Base-by-base conservation (phyloP, 2,797 vertebrate species). In the Lagocephalus sceleratus region DNA sequence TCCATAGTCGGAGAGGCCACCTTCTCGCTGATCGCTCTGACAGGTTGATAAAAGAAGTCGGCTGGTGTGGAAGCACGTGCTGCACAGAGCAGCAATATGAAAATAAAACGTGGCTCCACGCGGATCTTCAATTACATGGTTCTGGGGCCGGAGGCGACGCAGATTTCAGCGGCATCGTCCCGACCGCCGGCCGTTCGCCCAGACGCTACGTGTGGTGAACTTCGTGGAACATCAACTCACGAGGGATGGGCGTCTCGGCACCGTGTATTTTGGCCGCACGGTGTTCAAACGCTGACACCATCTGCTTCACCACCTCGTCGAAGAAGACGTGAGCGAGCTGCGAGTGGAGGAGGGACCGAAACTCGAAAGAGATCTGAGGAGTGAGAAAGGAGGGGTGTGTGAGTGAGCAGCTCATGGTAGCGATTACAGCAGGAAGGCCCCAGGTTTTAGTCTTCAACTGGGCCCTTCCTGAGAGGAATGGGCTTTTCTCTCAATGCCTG, bases 231-330 rank as follows among this genome's bases (percentile, higher is more conserved):
- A 97, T 96, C 48, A 97, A 89, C 77, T 97, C 94, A 0, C 90
- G 94, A 11, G 96, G 96, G 82, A 98, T 95, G 65, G 12, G 80
- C 16, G 95, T 98, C 90, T 97, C 94, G 0, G 92, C 90, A 10
- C 96, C 95, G 0, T 94, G 92, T 0, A 94, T 47, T 47, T 89
- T 91, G 75, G 86, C 71, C 3, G 95, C 94, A 44, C 93, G 92
- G 25, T 91, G 90, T 80, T 98, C 94, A 52, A 98, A 98, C 1
- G 95, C 95, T 0, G 93, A 89, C 1, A 98, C 95, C 93, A 94
- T 98, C 86, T 97, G 94, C 84, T 98, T 98, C 54, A 98, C 94
- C 52, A 98, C 95, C 89, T 98, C 93, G 16, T 98, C 96, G 2
- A 98, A 98, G 88, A 98, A 98, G 5, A 98, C 70, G 0, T 94